phyloP scores from a whole-genome alignment of 2,113 vertebrate species.

The Chrysochloris asiatica region DNA sequence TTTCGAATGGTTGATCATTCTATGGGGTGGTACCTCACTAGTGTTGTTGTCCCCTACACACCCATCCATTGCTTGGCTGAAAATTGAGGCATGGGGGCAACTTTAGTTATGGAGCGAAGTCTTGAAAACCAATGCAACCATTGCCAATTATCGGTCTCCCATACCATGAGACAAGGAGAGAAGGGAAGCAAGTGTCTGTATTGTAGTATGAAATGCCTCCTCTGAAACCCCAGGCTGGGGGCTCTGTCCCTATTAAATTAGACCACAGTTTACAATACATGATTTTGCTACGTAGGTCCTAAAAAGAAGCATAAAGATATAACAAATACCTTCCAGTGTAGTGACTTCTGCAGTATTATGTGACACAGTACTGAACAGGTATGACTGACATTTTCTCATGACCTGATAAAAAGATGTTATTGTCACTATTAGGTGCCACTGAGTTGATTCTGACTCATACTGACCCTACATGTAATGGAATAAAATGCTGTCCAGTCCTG shows the following conservation, averaged over 20 bases:
- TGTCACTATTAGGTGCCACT: neutral
- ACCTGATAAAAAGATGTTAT: neutral
- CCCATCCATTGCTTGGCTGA: too few species aligned
- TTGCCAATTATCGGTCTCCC: neutral
- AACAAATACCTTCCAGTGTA: neutral
- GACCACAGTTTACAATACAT: neutral
- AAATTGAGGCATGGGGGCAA: too few species aligned
- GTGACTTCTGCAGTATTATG: neutral
- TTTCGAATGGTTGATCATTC: too few species aligned
- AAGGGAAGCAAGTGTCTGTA: neutral
- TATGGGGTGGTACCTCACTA: too few species aligned
- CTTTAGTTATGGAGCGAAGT: neutral
- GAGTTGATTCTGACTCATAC: neutral
- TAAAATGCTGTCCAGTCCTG: too few species aligned
- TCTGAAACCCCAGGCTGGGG: neutral
- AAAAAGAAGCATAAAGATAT: neutral
- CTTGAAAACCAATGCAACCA: neutral
- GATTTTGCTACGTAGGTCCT: neutral
- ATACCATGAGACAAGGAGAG: neutral
- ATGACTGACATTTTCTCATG: neutral
- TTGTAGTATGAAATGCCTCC: neutral
- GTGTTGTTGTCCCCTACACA: too few species aligned
- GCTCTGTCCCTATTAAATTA: neutral
- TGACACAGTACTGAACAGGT: neutral
- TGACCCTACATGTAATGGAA: too few species aligned